These are phyloP conservation scores for Callinectes sapidus DNA, from an alignment of 2,888 invertebrate genomes.

Conservation along the genomic window DNA sequence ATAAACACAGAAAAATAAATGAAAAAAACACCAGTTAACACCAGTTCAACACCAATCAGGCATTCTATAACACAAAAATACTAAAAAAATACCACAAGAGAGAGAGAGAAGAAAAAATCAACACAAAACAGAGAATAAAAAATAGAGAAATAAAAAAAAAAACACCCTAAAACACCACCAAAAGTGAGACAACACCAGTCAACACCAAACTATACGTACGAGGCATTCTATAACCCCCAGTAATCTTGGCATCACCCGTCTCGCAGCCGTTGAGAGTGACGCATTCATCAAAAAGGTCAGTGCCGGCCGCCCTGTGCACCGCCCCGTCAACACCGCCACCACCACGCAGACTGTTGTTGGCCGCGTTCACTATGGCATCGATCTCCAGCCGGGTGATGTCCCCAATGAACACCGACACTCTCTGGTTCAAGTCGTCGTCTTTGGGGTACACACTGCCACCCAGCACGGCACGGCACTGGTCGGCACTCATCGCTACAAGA, in stretches of 20 bases:
- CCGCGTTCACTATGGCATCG: conserved; percentile 93
- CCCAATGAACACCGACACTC: conserved; percentile 80
- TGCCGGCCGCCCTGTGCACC: conserved; percentile 89
- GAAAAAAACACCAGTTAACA: too few relatives aligned
- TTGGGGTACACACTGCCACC: neutral
- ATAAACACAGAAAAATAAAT: too few relatives aligned
- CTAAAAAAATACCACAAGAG: too few relatives aligned
- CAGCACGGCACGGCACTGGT: neutral
- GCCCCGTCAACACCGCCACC: conserved; percentile 95
- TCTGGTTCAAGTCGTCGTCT: neutral
- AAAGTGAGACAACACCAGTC: too few relatives aligned
- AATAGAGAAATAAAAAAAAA: too few relatives aligned
- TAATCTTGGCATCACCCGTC: conserved; percentile 89
- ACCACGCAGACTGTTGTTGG: conserved; percentile 84
- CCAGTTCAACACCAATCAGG: too few relatives aligned
- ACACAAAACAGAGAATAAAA: too few relatives aligned
- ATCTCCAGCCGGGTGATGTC: conserved; percentile 90
- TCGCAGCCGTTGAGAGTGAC: conserved; percentile 83
- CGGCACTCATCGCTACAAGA: neutral
- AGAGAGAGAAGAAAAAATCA: too few relatives aligned
- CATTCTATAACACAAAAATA: conserved; percentile 78
- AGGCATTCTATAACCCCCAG: conserved; percentile 81
- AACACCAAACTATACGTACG: neutral
- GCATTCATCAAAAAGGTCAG: conserved; percentile 83
- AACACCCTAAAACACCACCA: too few relatives aligned